Percentiles rank a stretch among this genome's conserved stretches.
Conservation (phyloP, 2,888 invertebrate genomes). For the Boloria selene region DNA sequence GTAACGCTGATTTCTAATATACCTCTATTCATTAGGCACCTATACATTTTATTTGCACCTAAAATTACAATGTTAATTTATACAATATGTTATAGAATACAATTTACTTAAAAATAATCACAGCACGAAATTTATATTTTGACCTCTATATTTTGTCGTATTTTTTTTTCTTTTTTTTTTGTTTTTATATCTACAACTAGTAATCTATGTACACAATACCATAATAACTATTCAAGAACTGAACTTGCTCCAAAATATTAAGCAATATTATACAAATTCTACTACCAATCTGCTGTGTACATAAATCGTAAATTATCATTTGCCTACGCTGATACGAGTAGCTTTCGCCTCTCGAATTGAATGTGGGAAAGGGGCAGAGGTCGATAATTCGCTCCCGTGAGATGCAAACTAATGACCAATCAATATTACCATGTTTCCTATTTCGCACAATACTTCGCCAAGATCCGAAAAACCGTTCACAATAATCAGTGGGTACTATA, state of each 20-base stretch:
- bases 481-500: neutral
- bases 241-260: neutral
- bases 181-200: too few relatives aligned
- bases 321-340: constrained; percentile 55
- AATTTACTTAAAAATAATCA: too few relatives aligned
- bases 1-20: too few relatives aligned
- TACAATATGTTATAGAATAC: too few relatives aligned
- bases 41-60: too few relatives aligned
- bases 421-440: constrained; percentile 31
- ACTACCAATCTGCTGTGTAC: constrained; percentile 3
- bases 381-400: constrained; percentile 66
- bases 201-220: too few relatives aligned
- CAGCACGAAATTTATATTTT: too few relatives aligned
- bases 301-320: constrained; percentile 46
- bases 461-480: neutral
- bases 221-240: too few relatives aligned
- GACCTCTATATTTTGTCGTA: too few relatives aligned
- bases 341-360: constrained; percentile 65
- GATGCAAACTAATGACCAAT: constrained; percentile 40
- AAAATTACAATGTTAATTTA: too few relatives aligned
- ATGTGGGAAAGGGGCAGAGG: constrained; percentile 70
- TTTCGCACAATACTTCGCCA: neutral
- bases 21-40: too few relatives aligned
- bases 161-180: too few relatives aligned
- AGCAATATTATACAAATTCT: neutral